Base-by-base conservation (phyloP, 2,797 vertebrate genomes). In the Lerista edwardsae region DNA sequence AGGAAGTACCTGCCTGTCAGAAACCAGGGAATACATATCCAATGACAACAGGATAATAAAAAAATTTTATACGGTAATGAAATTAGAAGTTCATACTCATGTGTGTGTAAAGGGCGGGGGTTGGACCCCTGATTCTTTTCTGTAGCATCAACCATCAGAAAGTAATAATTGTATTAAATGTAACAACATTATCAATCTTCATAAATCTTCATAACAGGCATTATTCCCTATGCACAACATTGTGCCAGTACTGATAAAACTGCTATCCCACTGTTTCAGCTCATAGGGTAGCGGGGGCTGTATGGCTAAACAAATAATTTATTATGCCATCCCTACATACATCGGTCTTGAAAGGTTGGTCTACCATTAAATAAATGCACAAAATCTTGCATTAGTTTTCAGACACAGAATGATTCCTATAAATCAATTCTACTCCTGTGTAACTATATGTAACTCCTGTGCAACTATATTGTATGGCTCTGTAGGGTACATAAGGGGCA, bases 1-100 rank as follows among this genome's bases (percentile, higher is more conserved):
- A 21, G 12, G 36, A 34, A 75, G 25, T 0, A 0, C 17, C 21
- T 19, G 9, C 15, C 2, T 73, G 25, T 0, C 0, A 57, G 61
- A 64, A 87, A 82, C 75, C 77, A 64, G 23, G 77, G 84, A 62
- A 39, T 51, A 65, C 34, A 68, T 39, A 82, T 29, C 14, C 55
- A 86, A 78, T 6, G 25, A 23, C 21, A 36, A 47, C 57, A 51
- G 21, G n/a, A 59, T 65, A 82, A 57, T 27, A 62, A 25, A 71
- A n/a, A 47, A 3, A 55, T 17, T 9, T 55, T 55, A 55, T 17
- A 17, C 2, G 51, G 19, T 55, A 15, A 55, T 55, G 39, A 47
- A 14, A 61, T 3, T 1, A 36, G 12, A 3, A 34, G 17, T 12
- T 15, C 77, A 47, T 6, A 57, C 59, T 4, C 19, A 57, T 41